phyloP scores from a whole-genome alignment of 2,888 invertebrate species.

The Platycheirus albimanus region DNA sequence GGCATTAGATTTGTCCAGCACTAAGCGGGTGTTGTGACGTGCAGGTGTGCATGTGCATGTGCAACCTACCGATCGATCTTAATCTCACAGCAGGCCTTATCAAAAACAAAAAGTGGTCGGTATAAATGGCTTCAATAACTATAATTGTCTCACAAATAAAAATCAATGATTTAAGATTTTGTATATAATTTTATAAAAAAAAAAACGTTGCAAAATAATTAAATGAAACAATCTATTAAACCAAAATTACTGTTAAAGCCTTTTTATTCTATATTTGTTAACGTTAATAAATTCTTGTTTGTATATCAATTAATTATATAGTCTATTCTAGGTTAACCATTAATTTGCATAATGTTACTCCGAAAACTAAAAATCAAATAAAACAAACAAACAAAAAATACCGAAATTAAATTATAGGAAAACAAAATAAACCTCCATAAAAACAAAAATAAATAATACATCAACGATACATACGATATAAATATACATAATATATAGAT shows the following conservation, averaged over 20 bases:
- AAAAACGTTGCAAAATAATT: not conserved
- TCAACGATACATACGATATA: slow-evolving; percentile 56
- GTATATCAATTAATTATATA: slow-evolving; percentile 43
- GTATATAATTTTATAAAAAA: slow-evolving; percentile 24
- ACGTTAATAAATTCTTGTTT: slow-evolving; percentile 60
- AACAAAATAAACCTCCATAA: slow-evolving; percentile 54
- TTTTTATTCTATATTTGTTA: slow-evolving; percentile 62
- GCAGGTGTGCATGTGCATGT: too few relatives aligned
- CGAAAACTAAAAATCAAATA: slow-evolving; percentile 34
- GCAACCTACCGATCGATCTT: too few relatives aligned
- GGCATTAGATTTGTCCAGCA: too few relatives aligned
- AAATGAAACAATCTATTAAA: slow-evolving; percentile 47
- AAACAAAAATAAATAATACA: slow-evolving; percentile 44
- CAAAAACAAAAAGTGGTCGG: slow-evolving; percentile 1
- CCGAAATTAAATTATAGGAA: slow-evolving; percentile 31
- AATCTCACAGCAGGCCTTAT: too few relatives aligned
- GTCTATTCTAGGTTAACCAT: slow-evolving; percentile 43
- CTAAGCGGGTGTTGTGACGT: too few relatives aligned
- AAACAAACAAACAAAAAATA: slow-evolving; percentile 26
- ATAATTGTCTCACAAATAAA: slow-evolving; percentile 17
- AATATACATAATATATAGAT: too few relatives aligned
- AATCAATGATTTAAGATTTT: slow-evolving; percentile 5
- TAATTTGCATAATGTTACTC: slow-evolving; percentile 50
- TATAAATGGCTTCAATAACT: slow-evolving; percentile 10
- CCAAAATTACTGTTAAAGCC: slow-evolving; percentile 68